Conservation (phyloP, 2,797 vertebrate genomes). For the Pterois miles region DNA sequence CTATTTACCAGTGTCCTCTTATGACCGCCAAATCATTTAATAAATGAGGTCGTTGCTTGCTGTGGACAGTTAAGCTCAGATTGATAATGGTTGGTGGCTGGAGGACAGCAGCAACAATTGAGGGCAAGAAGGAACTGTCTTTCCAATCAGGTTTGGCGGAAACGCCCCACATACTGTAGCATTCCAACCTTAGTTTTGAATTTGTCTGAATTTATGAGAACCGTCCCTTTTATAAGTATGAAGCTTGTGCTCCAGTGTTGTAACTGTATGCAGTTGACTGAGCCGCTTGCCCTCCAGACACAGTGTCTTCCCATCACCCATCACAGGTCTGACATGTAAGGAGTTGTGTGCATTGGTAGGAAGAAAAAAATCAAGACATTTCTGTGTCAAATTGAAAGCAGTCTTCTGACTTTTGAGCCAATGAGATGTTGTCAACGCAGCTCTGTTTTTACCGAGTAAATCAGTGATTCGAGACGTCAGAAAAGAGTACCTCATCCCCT, state of each 20-base stretch:
- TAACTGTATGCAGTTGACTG: neutral
- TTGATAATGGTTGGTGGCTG: neutral
- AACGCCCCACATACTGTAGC: neutral
- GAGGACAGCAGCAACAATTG: neutral
- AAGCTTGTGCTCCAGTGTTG: neutral
- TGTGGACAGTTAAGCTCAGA: neutral
- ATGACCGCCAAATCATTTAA: neutral
- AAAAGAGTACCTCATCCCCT: neutral
- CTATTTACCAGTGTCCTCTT: neutral
- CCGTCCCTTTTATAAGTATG: neutral
- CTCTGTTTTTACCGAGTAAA: slow-evolving; percentile 13
- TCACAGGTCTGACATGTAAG: neutral
- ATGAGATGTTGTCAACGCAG: slow-evolving; percentile 14
- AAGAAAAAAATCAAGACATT: neutral
- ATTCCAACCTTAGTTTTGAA: neutral
- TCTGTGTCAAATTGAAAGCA: slow-evolving; percentile 7
- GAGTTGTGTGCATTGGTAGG: neutral
- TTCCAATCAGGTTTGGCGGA: neutral
- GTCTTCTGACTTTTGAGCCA: slow-evolving; percentile 12
- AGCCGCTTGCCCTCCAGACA: neutral
- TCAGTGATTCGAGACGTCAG: slow-evolving; percentile 26
- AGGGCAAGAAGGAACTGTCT: neutral
- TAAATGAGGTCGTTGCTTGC: neutral
- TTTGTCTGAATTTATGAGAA: neutral
- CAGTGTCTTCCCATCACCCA: neutral